These are phyloP conservation scores for Chrysocyon brachyurus DNA, from an alignment of 2,797 vertebrate genomes.

Conservation along the genomic window DNA sequence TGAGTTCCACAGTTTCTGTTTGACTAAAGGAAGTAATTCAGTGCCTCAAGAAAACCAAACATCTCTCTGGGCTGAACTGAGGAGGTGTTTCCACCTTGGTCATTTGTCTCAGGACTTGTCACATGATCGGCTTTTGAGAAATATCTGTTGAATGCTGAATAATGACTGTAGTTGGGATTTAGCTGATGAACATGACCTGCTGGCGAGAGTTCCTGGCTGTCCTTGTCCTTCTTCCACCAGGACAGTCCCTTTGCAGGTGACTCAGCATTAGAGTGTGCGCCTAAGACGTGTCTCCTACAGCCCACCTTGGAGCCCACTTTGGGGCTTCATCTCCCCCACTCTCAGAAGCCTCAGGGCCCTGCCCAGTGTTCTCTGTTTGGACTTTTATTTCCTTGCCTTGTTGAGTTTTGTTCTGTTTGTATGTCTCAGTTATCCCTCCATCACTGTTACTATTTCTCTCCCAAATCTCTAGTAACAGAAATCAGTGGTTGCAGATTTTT, in stretches of 20 bases:
- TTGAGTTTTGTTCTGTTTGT: background rate
- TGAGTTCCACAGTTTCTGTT: background rate
- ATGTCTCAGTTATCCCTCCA: background rate
- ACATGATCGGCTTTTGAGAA: background rate
- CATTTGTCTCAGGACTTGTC: background rate
- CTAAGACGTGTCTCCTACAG: background rate
- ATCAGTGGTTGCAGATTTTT: too few relatives aligned
- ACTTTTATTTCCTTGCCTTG: background rate
- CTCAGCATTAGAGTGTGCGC: accelerated
- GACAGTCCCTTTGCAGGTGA: background rate
- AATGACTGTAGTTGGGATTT: background rate
- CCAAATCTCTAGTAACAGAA: background rate
- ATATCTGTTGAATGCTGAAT: background rate
- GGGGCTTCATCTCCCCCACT: background rate
- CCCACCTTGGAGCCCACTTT: accelerated
- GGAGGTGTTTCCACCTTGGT: background rate
- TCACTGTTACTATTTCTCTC: background rate
- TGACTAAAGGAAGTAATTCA: background rate
- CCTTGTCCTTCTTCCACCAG: background rate
- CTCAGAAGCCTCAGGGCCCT: background rate
- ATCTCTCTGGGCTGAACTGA: background rate
- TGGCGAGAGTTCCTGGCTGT: background rate
- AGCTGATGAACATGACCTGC: background rate
- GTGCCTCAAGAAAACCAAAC: background rate
- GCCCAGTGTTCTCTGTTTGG: background rate